Base-by-base conservation (phyloP, 92 coral and sea anemone species). In the Parazoanthus swiftii region DNA sequence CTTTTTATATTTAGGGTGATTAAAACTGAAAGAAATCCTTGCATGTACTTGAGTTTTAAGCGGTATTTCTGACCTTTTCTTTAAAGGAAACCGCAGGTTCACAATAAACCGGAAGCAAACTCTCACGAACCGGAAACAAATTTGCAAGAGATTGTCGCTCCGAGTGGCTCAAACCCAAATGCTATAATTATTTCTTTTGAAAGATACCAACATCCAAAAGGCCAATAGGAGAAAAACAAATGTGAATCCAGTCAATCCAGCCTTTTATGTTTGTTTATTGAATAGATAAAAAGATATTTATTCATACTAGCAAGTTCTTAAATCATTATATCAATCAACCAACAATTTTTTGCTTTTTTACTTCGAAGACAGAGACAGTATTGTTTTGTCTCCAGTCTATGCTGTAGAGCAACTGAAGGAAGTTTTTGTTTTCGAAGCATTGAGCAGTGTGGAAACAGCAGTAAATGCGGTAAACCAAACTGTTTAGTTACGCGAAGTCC, bases 111-210 rank as follows among this genome's bases (percentile, higher is more conserved):
- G 98, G 98, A 94, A 94, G 90, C 81, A 88, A 74, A 67, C 88
- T 82, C 86, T 88, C 91, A 78, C 78, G 86, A 88, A 93, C 94
- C 98, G 94, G 95, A 92, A 93, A 86, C 89, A 87, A 68, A 66
- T 71, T 29, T 70, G 79, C 65, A 44, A 14, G 43, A 84, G 78
- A 46, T 68, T 29, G 79, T 81, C 25, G 74, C 38, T 66, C 35
- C 37, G 10, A 48, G 39, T 14, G 29, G 33, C 37, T 29, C 38
- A 36, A 43, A 8, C 16, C 6, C 36, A 10, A 20, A 44, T n/a
- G 86, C 63, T 20, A 68, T 43, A 35, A 48, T 48, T 38, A 3
- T 46, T 83, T 29, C 42, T 13, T 37, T 46, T 37, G n/a, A 67
- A 42, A 73, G 77, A 36, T 73, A 36, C 77, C 77, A 73, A 73